Evolutionary conservation across 2,888 invertebrate species (phyloP).

Genomic region (Nomada ferruginata): DNA sequence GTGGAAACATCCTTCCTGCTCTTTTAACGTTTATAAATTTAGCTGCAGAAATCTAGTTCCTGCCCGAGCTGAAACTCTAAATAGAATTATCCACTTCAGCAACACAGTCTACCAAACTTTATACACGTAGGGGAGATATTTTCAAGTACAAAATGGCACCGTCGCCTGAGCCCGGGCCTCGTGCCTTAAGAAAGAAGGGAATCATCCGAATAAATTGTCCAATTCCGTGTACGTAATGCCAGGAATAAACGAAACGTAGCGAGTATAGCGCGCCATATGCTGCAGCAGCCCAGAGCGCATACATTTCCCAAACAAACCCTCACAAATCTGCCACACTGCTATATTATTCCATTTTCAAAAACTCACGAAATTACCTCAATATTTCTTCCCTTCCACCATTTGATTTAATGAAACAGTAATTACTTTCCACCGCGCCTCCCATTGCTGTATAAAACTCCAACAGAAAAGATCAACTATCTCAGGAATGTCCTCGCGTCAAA

Average conservation of each 20-base stretch:
- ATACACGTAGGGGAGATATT: background rate
- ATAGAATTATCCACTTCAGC: background rate
- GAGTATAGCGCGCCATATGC: background rate
- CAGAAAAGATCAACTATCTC: background rate
- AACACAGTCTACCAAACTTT: too few species aligned
- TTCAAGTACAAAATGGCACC: constrained; percentile 4
- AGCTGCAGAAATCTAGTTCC: background rate
- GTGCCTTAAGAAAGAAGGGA: background rate
- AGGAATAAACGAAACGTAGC: constrained; percentile 4
- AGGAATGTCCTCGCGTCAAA: constrained; percentile 28
- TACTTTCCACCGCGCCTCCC: background rate
- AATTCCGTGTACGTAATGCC: background rate
- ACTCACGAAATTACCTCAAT: background rate
- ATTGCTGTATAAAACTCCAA: too few species aligned
- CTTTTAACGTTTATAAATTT: background rate
- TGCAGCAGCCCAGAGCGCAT: background rate
- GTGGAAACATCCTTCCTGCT: background rate
- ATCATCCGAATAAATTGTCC: constrained; percentile 29
- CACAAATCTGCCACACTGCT: background rate
- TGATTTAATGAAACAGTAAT: background rate
- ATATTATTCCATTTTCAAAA: background rate
- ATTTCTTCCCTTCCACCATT: too few species aligned
- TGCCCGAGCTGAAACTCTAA: background rate
- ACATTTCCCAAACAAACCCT: background rate
- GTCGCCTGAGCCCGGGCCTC: background rate